Percentiles rank a stretch among this genome's conserved stretches.
These are phyloP conservation scores for Prunella strophiata DNA, from an alignment of 2,797 vertebrate genomes.

Conservation along the genomic window DNA sequence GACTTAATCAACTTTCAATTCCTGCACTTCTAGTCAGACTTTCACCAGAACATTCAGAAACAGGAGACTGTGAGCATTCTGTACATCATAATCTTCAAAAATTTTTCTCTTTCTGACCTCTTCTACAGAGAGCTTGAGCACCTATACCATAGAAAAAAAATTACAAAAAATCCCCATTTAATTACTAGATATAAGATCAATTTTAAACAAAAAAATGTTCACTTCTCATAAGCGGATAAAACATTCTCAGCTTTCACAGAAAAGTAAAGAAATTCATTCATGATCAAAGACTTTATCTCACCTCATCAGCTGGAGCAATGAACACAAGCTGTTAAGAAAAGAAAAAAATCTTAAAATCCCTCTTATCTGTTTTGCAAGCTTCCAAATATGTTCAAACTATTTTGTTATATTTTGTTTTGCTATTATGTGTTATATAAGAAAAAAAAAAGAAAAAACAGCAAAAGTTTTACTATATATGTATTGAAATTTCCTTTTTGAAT, in stretches of 20 bases:
- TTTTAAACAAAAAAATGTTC: not conserved
- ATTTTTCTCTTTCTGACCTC: not conserved
- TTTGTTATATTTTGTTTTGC: not conserved
- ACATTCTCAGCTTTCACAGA: not conserved
- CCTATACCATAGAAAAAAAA: not conserved
- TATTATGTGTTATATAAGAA: not conserved
- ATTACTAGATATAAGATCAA: not conserved
- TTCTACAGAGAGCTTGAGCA: not conserved
- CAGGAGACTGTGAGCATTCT: not conserved
- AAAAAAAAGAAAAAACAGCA: not conserved
- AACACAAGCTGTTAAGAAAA: not conserved
- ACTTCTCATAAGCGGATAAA: not conserved
- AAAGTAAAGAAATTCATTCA: not conserved
- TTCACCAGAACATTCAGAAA: not conserved
- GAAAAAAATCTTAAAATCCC: not conserved
- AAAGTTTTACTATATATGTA: not conserved
- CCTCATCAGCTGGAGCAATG: not conserved
- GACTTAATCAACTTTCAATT: not conserved
- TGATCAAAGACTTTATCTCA: not conserved
- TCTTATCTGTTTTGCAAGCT: not conserved
- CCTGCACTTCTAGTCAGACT: not conserved
- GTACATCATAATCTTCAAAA: not conserved
- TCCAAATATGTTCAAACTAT: not conserved
- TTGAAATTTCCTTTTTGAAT: not conserved
- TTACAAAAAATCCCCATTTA: not conserved